Evolutionary conservation across 1,140 invertebrate species (phyloP), one percentile per base, ranked within the genome.

Genomic region (Ips nitidus): DNA sequence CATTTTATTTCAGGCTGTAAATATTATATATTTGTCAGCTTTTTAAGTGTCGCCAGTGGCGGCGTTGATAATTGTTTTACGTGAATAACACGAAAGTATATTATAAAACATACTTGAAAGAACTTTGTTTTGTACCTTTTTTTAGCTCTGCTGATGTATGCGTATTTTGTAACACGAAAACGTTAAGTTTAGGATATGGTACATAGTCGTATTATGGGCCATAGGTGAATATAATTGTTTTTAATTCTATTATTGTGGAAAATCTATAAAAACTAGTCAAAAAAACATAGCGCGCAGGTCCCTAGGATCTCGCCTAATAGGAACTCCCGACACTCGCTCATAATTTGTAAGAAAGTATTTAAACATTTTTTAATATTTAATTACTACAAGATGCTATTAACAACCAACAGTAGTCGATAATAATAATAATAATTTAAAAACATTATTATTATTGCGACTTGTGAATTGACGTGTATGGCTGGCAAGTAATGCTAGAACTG

Each of bases 291-390:
- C 69, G 69, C 22, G 22, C 62, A 72, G 74, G 75, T 76, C 76
- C 78, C 43, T 70, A 37, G 55, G 36, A 66, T 63, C 60, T 71
- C 62, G 69, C 53, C 75, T 66, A 71, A 80, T 80, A 81, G 80
- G 80, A 81, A 81, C 80, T 81, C 77, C 22, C 79, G 79, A 81
- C 79, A 81, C 80, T 81, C 80, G 80, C 80, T 81, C 77, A 79
- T 81, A 80, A 78, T 78, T 79, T 77, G 74, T 81, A 81, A 81
- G 79, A 80, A 77, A 73, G 72, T 76, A 77, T 73, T 76, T 75
- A 78, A 76, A 75, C 55, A 74, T 75, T 72, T 73, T 52, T 72
- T 69, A 65, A 70, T 71, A 71, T 59, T 71, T 64, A 59, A 42
- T 39, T 22, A 22, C 22, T 22, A 40, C n/a, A 56, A n/a, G 22